phyloP scores from a whole-genome alignment of 2,888 invertebrate genomes.

The Plutella xylostella region DNA sequence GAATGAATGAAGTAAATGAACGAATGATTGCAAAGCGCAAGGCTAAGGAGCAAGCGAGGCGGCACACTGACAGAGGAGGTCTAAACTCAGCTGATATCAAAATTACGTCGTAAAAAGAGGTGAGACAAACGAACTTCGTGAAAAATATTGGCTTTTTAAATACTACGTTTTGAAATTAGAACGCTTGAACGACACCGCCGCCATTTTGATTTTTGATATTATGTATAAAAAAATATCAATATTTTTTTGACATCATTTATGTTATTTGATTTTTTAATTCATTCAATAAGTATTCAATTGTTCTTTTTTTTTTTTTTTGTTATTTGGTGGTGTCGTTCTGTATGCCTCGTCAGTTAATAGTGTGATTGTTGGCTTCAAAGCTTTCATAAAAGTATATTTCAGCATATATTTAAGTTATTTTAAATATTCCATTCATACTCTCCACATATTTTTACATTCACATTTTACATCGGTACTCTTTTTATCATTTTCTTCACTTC shows the following conservation, averaged over 20 bases:
- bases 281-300: no score
- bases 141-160: slow-evolving; percentile 12
- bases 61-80: slow-evolving; percentile 8
- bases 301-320: neutral
- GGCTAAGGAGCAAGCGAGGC: neutral
- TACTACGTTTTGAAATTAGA: neutral
- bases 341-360: slow-evolving; percentile 11
- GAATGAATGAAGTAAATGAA: neutral
- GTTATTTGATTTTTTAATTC: neutral
- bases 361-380: neutral
- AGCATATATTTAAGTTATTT: no score
- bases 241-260: no score
- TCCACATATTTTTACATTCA: no score
- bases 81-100: slow-evolving; percentile 3
- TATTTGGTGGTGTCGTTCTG: neutral
- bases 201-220: no score
- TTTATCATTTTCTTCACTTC: no score
- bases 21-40: neutral
- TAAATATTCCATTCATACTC: no score
- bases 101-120: slow-evolving; percentile 8
- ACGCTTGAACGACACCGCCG: slow-evolving; percentile 13
- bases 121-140: slow-evolving; percentile 12
- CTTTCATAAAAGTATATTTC: no score
- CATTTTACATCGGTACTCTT: no score
- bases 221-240: no score